Percentiles rank a stretch among this genome's conserved stretches.
These are phyloP conservation scores for Paedocypris sp. DNA, from an alignment of 2,113 vertebrate genomes.

Conservation along the genomic window DNA sequence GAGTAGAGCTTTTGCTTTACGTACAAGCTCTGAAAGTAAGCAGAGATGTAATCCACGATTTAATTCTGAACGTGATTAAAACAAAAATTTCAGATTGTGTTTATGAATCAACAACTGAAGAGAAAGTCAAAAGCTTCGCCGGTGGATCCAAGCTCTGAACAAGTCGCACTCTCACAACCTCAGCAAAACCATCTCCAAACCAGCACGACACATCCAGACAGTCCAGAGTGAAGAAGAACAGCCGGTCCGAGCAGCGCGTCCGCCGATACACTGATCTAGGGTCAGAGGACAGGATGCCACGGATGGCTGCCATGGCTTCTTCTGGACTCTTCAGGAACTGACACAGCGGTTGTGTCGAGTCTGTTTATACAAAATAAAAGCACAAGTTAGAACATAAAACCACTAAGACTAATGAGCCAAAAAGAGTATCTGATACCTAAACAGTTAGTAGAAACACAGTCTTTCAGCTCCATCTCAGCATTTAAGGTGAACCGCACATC, in stretches of 20 bases:
- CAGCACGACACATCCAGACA: constrained; percentile 72
- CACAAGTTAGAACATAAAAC: background rate
- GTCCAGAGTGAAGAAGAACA: constrained; percentile 60
- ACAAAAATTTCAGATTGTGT: too few species aligned
- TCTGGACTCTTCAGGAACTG: constrained; percentile 63
- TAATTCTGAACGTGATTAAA: too few species aligned
- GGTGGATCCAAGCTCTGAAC: background rate
- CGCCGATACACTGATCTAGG: constrained; percentile 78
- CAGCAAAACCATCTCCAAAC: constrained; percentile 77
- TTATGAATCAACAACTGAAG: too few species aligned
- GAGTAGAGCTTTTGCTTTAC: too few species aligned
- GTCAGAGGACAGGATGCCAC: constrained; percentile 68
- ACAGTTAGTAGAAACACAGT: constrained; percentile 50
- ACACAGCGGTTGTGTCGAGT: constrained; percentile 48
- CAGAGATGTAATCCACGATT: too few species aligned
- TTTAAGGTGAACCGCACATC: constrained; percentile 71
- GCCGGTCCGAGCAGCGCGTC: constrained; percentile 38
- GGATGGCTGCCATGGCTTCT: constrained; percentile 64
- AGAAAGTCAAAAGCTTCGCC: too few species aligned
- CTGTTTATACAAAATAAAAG: constrained; percentile 21
- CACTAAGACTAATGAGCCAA: background rate
- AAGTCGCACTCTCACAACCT: constrained; percentile 66
- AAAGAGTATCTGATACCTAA: constrained; percentile 39
- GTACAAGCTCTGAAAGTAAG: too few species aligned
- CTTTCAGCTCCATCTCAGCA: constrained; percentile 61